Base-by-base conservation (phyloP, 2,888 invertebrate genomes). In the Himalopsyche kuldschensis region DNA sequence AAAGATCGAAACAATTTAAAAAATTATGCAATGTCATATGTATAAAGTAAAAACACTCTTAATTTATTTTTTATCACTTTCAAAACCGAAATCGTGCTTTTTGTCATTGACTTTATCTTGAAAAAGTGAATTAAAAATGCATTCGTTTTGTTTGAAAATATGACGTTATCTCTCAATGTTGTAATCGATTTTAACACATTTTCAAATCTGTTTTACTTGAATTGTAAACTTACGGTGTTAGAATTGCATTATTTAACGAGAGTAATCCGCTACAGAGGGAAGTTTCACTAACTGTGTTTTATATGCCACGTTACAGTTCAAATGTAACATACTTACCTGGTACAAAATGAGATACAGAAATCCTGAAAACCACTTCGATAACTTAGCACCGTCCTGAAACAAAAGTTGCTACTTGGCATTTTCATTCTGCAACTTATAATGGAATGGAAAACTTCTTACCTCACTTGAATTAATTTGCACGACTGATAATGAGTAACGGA, bases 381-480 rank as follows among this genome's bases (percentile, higher is more conserved):
- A 30, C 47, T 78, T 78, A 82, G 69, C 78, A 77, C 78, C 41
- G 78, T 78, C 79, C 17, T 41, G 82, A 78, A 82, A 78, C 82
- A 82, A 82, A 82, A 82, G 82, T 82, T 82, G 79, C 78, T 82
- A 75, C 27, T 69, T 27, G 41, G 69, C 48, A 78, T 63, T 35
- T 27, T 69, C 69, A 41, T 24, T 69, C 69, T 69, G 79, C 79
- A 82, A 82, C 78, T 82, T 82, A 69, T 78, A 82, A 82, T 82
- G 82, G 82, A 82, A 82, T 82, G 79, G 82, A 69, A 41, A 82
- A 82, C 82, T 63, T 77, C 79, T 82, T 75, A 82, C 35, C 82
- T 82, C 41, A 47, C 81, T 69, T 69, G 69, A 69, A 69, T 69
- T 69, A 30, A 69, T 69, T 69, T 69, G 27, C 30, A 15, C 69